phyloP scores from a whole-genome alignment of 2,888 invertebrate genomes.

The Pachymerium ferrugineum region DNA sequence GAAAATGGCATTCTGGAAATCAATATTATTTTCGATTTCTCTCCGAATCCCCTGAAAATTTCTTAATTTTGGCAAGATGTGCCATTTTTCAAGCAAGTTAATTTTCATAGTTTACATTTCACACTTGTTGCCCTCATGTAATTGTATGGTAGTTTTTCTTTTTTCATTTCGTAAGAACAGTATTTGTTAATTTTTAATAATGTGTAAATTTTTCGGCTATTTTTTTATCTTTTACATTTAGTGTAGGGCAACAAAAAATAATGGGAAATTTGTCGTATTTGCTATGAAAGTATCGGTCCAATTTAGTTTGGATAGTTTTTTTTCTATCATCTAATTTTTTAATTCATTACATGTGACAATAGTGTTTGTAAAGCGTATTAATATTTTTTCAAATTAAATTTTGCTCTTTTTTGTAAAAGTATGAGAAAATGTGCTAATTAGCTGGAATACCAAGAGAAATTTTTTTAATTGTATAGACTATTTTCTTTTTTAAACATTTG shows the following conservation, averaged over 20 bases:
- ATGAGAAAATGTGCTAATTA: conserved; percentile 12
- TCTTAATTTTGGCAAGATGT: conserved; percentile 5
- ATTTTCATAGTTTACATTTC: conserved; percentile 4
- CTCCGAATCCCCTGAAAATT: not conserved
- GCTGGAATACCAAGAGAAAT: not conserved
- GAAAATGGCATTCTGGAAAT: conserved; percentile 28
- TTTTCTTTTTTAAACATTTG: not conserved
- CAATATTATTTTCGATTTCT: not conserved
- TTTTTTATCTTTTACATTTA: not conserved
- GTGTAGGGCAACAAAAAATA: conserved; percentile 6
- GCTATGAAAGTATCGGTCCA: conserved; percentile 10
- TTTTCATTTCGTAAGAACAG: not conserved
- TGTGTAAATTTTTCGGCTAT: not conserved
- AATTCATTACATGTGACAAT: conserved; percentile 31
- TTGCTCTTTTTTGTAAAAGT: conserved; percentile 12
- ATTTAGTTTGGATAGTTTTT: conserved; percentile 27
- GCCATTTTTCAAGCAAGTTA: not conserved
- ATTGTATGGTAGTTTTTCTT: not conserved
- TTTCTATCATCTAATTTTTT: conserved; percentile 9
- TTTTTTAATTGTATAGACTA: not conserved
- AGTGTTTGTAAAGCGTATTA: conserved; percentile 15
- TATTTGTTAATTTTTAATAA: not conserved
- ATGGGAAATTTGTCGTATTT: conserved; percentile 10
- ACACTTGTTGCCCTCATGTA: conserved; percentile 5
- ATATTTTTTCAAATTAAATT: conserved; percentile 3